Percentiles rank a stretch among this genome's conserved stretches.
These are phyloP conservation scores for Chaenogobius annularis DNA, from an alignment of 2,113 vertebrate genomes.

Conservation along the genomic window DNA sequence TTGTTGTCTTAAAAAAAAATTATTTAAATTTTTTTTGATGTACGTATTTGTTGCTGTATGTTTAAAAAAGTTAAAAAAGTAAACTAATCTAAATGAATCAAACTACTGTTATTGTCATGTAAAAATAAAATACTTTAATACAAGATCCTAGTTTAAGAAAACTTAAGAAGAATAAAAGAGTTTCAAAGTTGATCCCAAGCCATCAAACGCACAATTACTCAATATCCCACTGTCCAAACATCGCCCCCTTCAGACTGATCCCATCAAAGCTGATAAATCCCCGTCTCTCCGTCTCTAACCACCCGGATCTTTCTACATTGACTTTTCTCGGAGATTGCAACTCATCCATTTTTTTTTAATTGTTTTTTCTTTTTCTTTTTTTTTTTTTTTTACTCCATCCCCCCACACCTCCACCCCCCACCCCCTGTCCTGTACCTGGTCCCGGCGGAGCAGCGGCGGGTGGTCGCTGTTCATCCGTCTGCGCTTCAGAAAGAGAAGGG, in stretches of 20 bases:
- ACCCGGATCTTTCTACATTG: slow-evolving; percentile 76
- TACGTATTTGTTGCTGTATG: too few relatives aligned
- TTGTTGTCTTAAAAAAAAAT: too few relatives aligned
- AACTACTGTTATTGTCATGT: too few relatives aligned
- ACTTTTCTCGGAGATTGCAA: slow-evolving; percentile 77
- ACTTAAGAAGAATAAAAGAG: too few relatives aligned
- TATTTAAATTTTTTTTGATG: too few relatives aligned
- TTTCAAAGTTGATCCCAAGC: too few relatives aligned
- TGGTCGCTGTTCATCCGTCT: slow-evolving; percentile 82
- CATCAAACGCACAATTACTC: not conserved
- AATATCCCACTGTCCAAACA: slow-evolving; percentile 19
- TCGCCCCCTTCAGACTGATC: slow-evolving; percentile 60
- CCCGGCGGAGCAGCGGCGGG: slow-evolving; percentile 71
- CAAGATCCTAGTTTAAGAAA: too few relatives aligned
- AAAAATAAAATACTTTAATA: too few relatives aligned
- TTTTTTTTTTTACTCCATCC: slow-evolving; percentile 77
- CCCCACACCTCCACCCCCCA: too few relatives aligned
- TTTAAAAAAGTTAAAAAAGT: too few relatives aligned
- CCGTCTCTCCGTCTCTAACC: slow-evolving; percentile 69
- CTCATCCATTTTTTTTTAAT: slow-evolving; percentile 84
- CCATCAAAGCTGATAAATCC: slow-evolving; percentile 34
- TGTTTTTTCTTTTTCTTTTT: slow-evolving; percentile 80
- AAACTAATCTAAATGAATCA: too few relatives aligned
- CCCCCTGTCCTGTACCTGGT: slow-evolving; percentile 64
- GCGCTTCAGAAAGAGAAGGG: slow-evolving; percentile 70